phyloP scores from a whole-genome alignment of 2,888 invertebrate species.

The Heteropelma amictum region DNA sequence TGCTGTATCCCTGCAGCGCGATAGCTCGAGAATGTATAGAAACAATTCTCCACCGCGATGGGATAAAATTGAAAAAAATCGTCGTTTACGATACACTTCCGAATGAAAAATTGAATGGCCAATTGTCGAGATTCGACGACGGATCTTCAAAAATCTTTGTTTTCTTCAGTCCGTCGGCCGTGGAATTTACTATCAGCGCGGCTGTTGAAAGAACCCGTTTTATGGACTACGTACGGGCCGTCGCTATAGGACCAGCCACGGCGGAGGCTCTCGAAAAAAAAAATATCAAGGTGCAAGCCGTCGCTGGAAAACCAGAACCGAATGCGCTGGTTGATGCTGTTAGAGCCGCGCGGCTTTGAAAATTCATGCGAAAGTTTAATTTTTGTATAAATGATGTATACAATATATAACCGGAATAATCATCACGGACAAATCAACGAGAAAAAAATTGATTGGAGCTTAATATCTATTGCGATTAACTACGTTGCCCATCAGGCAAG shows the following conservation, averaged over 20 bases:
- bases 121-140: conserved; percentile 62
- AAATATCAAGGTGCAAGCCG: conserved; percentile 64
- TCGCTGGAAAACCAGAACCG: conserved; percentile 72
- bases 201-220: conserved; percentile 54
- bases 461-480: conserved; percentile 74
- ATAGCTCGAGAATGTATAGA: conserved; percentile 72
- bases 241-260: conserved; percentile 75
- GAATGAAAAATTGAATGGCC: conserved; percentile 63
- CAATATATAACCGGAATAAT: too few species aligned
- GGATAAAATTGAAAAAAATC: conserved; percentile 65
- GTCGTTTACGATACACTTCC: conserved; percentile 69
- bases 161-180: conserved; percentile 75
- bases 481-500: conserved; percentile 71
- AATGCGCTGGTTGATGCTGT: conserved; percentile 66
- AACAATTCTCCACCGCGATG: conserved; percentile 58
- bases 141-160: conserved; percentile 65
- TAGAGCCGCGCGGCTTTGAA: conserved; percentile 19
- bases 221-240: conserved; percentile 61
- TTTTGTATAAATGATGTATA: not conserved
- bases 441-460: not conserved
- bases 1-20: conserved; percentile 74
- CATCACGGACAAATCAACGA: too few species aligned
- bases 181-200: conserved; percentile 64
- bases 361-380: not conserved
- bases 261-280: conserved; percentile 65